Conservation (phyloP, 2,888 invertebrate species). For the Perizoma affinitatum region DNA sequence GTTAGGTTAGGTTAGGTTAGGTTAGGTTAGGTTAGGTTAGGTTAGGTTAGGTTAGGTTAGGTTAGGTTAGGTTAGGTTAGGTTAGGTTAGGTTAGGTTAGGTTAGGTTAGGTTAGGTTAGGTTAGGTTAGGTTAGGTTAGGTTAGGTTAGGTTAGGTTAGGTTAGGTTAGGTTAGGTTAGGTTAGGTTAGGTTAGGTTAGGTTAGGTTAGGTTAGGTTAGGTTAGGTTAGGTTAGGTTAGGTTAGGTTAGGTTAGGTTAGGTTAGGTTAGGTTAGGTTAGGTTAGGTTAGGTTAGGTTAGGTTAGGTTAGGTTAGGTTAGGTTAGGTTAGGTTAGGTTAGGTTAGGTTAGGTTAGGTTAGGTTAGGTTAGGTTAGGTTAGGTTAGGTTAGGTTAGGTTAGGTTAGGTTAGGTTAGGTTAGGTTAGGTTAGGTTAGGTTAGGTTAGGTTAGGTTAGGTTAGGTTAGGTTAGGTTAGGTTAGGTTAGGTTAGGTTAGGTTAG, state of each 20-base stretch:
- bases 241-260: slow-evolving; percentile 39
- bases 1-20: slow-evolving; percentile 32
- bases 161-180: slow-evolving; percentile 40
- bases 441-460: slow-evolving; percentile 38
- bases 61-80: slow-evolving; percentile 27
- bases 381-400: slow-evolving; percentile 41
- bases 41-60: slow-evolving; percentile 30
- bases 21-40: slow-evolving; percentile 37
- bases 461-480: slow-evolving; percentile 31
- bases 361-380: slow-evolving; percentile 35
- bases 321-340: slow-evolving; percentile 38
- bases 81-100: slow-evolving; percentile 28
- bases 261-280: slow-evolving; percentile 38
- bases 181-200: slow-evolving; percentile 32
- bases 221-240: slow-evolving; percentile 41
- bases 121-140: slow-evolving; percentile 38
- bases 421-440: slow-evolving; percentile 39
- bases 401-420: slow-evolving; percentile 36
- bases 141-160: slow-evolving; percentile 28
- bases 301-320: slow-evolving; percentile 40
- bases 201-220: slow-evolving; percentile 41
- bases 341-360: slow-evolving; percentile 37
- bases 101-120: slow-evolving; percentile 33
- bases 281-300: slow-evolving; percentile 39
- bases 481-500: slow-evolving; percentile 34